Evolutionary conservation across 2,888 invertebrate species (phyloP).

Genomic region (Panopea generosa): DNA sequence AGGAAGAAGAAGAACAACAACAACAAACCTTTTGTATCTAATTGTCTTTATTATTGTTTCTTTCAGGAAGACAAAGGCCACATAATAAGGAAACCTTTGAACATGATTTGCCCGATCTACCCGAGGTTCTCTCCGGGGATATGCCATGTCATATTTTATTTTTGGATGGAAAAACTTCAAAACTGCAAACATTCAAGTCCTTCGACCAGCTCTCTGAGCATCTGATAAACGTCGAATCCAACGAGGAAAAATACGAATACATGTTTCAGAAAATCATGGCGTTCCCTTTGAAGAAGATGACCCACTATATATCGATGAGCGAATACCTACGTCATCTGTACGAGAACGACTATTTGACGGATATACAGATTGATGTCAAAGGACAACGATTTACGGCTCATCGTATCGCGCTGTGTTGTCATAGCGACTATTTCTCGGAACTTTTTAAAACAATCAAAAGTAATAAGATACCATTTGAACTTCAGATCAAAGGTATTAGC

Average conservation of each 20-base stretch:
- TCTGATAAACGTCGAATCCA: slow-evolving; percentile 37
- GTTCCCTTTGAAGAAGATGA: slow-evolving; percentile 62
- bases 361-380: slow-evolving; percentile 72
- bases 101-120: too few species aligned
- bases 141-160: slow-evolving; percentile 45
- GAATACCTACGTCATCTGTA: slow-evolving; percentile 72
- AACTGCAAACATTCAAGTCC: slow-evolving; percentile 33
- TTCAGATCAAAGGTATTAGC: slow-evolving; percentile 68
- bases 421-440: slow-evolving; percentile 74
- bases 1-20: too few species aligned
- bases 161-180: slow-evolving; percentile 23
- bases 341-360: slow-evolving; percentile 75
- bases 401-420: slow-evolving; percentile 70
- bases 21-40: too few species aligned
- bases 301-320: slow-evolving; percentile 69
- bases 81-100: too few species aligned
- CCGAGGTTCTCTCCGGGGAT: background rate
- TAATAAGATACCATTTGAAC: slow-evolving; percentile 61
- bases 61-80: too few species aligned
- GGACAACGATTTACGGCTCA: slow-evolving; percentile 72
- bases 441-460: slow-evolving; percentile 56
- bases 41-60: too few species aligned
- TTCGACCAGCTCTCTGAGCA: slow-evolving; percentile 54
- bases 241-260: background rate
- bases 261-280: slow-evolving; percentile 57